These are phyloP conservation scores for Hetaerina titia DNA, from an alignment of 2,888 invertebrate genomes.

Conservation along the genomic window DNA sequence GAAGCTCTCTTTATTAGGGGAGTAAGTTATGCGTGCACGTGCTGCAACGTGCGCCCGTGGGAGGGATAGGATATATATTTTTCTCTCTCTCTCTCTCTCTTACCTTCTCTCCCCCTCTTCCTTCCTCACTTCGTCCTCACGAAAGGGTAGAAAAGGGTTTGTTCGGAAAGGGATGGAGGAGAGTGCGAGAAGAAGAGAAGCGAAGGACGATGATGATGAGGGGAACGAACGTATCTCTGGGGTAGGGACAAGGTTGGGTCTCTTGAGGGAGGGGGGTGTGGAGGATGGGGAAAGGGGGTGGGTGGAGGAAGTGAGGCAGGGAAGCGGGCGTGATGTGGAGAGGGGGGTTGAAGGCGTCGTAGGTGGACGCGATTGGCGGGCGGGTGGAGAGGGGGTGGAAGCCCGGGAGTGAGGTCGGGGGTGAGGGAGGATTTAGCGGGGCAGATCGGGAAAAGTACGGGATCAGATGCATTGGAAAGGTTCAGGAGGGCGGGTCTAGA, in stretches of 20 bases:
- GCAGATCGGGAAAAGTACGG: conserved; percentile 1
- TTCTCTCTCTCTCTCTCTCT: neutral
- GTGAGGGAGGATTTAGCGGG: neutral
- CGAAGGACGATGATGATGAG: neutral
- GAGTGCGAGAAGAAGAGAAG: neutral
- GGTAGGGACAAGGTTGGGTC: neutral
- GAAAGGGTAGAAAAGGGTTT: neutral
- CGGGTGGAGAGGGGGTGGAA: neutral
- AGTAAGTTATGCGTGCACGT: conserved; percentile 59
- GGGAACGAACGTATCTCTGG: neutral
- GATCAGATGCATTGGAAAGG: conserved; percentile 17
- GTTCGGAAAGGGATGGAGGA: neutral
- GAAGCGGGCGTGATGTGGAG: too few species aligned
- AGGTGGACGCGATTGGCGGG: neutral
- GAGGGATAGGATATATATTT: neutral
- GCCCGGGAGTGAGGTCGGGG: neutral
- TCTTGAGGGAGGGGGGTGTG: too few species aligned
- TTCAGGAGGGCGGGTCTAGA: neutral
- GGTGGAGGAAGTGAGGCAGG: neutral
- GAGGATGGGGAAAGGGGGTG: neutral
- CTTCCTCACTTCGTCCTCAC: neutral
- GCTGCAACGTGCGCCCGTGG: neutral
- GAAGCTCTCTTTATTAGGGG: neutral
- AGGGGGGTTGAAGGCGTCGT: too few species aligned
- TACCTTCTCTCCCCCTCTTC: neutral